phyloP scores from a whole-genome alignment of 92 coral and sea anemone species.

The Plumapathes pennacea region DNA sequence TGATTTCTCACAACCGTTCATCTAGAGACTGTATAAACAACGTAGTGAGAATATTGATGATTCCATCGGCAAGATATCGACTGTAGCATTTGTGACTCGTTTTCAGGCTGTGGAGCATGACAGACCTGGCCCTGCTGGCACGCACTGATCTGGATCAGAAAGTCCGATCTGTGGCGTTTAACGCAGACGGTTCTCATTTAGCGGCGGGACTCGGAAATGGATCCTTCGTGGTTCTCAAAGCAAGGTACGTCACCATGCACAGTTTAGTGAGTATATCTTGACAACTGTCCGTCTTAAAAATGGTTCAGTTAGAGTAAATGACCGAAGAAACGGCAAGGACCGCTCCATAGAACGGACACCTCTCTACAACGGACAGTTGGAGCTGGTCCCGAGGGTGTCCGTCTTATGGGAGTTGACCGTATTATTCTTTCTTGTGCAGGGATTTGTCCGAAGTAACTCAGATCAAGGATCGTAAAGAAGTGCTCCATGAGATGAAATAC shows the following conservation, averaged over 20 bases:
- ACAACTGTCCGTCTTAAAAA: not conserved
- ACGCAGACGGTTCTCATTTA: constrained; percentile 87
- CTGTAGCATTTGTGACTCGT: too few species aligned
- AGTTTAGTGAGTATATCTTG: not conserved
- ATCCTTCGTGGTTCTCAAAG: constrained; percentile 87
- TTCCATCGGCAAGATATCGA: too few species aligned
- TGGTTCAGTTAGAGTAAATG: too few species aligned
- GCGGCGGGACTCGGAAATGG: constrained; percentile 96
- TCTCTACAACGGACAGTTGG: too few species aligned
- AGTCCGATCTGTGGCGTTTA: constrained; percentile 85
- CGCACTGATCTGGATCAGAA: constrained; percentile 91
- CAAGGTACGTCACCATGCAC: constrained; percentile 57
- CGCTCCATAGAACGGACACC: too few species aligned
- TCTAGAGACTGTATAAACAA: not conserved
- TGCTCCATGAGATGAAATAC: constrained; percentile 92
- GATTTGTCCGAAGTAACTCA: constrained; percentile 90
- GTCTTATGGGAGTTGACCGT: not conserved
- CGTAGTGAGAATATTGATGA: too few species aligned
- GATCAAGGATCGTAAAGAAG: constrained; percentile 91
- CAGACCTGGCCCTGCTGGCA: constrained; percentile 81
- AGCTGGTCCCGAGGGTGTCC: too few species aligned
- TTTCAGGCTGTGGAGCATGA: constrained; percentile 89
- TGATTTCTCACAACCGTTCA: not conserved
- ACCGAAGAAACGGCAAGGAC: too few species aligned
- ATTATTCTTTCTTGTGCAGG: constrained; percentile 31